A percentile compares a stretch with the other conserved stretches of the same genome.
phyloP scores from a whole-genome alignment of 2,113 vertebrate species.

The Urocynchramus pylzowi region DNA sequence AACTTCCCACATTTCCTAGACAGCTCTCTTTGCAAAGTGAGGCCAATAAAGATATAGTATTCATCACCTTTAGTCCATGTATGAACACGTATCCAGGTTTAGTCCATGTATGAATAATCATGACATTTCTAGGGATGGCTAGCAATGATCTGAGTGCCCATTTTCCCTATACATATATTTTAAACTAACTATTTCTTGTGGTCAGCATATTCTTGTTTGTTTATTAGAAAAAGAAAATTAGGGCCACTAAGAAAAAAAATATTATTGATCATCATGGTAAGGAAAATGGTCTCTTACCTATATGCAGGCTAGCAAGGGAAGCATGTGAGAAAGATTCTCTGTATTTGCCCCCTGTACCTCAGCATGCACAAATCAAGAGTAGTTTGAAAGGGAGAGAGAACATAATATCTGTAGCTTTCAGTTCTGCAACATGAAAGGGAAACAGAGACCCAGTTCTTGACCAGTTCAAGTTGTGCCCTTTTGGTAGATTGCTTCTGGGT shows the following conservation, averaged over 20 bases:
- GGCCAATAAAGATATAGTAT: not conserved
- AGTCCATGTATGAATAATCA: not conserved
- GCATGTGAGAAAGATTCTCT: not conserved
- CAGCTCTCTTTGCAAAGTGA: not conserved
- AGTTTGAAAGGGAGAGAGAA: not conserved
- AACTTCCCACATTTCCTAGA: not conserved
- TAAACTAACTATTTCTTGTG: not conserved
- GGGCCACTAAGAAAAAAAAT: not conserved
- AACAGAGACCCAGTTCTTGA: not conserved
- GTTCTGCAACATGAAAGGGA: slow-evolving; percentile 18
- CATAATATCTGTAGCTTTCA: not conserved
- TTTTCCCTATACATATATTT: not conserved
- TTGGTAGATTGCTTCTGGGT: not conserved
- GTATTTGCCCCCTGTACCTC: not conserved
- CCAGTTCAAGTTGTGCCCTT: slow-evolving; percentile 33
- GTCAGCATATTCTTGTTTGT: not conserved
- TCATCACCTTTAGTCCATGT: not conserved
- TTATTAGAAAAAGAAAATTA: not conserved
- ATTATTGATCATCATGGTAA: not conserved
- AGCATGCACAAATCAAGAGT: not conserved
- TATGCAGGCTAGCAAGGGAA: not conserved
- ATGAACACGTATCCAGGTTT: not conserved
- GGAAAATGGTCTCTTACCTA: not conserved
- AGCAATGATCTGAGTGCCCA: not conserved
- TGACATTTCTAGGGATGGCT: not conserved